phyloP scores from a whole-genome alignment of 2,113 vertebrate genomes.

The Erythrocercus mccallii region DNA sequence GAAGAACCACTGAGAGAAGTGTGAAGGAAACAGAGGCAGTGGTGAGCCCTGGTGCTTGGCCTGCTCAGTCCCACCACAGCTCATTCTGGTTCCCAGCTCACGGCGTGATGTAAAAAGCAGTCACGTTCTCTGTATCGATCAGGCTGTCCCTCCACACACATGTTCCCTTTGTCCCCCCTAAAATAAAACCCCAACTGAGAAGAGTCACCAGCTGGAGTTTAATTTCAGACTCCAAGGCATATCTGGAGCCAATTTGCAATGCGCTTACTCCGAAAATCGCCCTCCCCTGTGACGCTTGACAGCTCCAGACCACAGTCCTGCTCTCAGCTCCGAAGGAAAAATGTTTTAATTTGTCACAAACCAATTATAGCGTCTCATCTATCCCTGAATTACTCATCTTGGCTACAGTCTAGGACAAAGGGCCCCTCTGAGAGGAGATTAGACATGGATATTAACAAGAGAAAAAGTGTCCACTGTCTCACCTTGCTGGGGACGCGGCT shows the following conservation, averaged over 20 bases:
- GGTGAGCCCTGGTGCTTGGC: not conserved
- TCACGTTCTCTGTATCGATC: not conserved
- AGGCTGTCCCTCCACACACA: not conserved
- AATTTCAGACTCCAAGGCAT: constrained; percentile 44
- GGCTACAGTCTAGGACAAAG: constrained; percentile 67
- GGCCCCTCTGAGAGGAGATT: constrained; percentile 68
- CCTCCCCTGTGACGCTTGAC: constrained; percentile 54
- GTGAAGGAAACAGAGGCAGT: not conserved
- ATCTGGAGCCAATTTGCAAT: constrained; percentile 60
- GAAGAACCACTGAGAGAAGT: not conserved
- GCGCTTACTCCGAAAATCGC: constrained; percentile 37
- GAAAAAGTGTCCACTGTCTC: constrained; percentile 68
- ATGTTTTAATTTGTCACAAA: constrained; percentile 70
- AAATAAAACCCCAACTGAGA: constrained; percentile 1
- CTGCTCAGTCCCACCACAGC: no score
- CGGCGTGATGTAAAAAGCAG: rapidly evolving
- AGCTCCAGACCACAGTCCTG: constrained; percentile 68
- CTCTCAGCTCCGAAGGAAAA: constrained; percentile 60
- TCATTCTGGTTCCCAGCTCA: not conserved
- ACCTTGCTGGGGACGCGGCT: constrained; percentile 55
- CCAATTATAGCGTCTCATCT: constrained; percentile 70
- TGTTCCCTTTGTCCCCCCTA: not conserved
- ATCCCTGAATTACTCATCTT: constrained; percentile 69
- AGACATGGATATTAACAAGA: constrained; percentile 70
- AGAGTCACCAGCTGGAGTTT: constrained; percentile 44